A percentile compares a stretch with the other conserved stretches of the same genome.
These are phyloP conservation scores for Furnarius figulus DNA, from an alignment of 2,113 vertebrate species.

Conservation along the genomic window DNA sequence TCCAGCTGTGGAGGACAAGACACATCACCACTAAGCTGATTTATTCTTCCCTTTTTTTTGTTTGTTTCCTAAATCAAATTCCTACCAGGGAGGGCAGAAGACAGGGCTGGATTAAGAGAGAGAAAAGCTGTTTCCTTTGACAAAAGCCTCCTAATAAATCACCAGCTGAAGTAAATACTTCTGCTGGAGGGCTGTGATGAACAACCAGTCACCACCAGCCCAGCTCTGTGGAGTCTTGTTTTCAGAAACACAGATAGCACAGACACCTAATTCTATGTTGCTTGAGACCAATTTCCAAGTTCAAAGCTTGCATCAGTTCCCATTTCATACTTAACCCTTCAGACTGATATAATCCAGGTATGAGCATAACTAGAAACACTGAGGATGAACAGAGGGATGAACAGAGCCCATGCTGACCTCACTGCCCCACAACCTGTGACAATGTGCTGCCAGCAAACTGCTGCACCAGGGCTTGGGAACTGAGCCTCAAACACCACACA, in stretches of 20 bases:
- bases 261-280: neutral
- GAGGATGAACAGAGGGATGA: neutral
- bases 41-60: neutral
- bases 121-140: neutral
- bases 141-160: neutral
- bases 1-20: constrained; percentile 71
- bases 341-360: neutral
- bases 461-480: neutral
- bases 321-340: neutral
- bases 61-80: neutral
- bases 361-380: neutral
- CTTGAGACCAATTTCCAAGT: neutral
- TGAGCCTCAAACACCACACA: neutral
- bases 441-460: neutral
- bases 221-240: neutral
- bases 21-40: neutral
- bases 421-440: neutral
- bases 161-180: neutral
- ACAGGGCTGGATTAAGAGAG: neutral
- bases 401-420: neutral
- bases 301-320: neutral
- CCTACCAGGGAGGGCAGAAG: neutral
- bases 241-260: neutral
- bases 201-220: neutral
- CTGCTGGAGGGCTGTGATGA: neutral